These are phyloP conservation scores for Anneissia japonica DNA, from an alignment of 35 echinoderm and acorn worm genomes.

Conservation along the genomic window DNA sequence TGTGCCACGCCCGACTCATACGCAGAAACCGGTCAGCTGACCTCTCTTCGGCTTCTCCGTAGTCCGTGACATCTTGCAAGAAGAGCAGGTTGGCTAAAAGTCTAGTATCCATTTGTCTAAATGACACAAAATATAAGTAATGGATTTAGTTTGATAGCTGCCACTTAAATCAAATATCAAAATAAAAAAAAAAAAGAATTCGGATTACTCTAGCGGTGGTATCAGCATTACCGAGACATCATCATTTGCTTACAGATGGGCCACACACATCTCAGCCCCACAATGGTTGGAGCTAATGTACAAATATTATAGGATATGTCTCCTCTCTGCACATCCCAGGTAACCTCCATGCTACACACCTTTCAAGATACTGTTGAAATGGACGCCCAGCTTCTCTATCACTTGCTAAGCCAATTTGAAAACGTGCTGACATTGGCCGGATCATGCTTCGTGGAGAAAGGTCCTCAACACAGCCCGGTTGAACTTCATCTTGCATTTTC, in stretches of 20 bases:
- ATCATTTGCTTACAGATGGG: no score
- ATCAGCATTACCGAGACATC: no score
- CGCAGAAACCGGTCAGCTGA: conserved; percentile 75
- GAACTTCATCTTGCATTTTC: conserved; percentile 51
- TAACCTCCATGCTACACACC: no score
- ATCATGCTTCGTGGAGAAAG: conserved; percentile 35
- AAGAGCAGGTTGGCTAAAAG: conserved; percentile 81
- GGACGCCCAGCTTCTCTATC: conserved; percentile 82
- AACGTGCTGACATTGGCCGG: conserved; percentile 69
- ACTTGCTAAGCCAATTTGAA: conserved; percentile 62
- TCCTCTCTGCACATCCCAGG: no score
- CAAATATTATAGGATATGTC: no score
- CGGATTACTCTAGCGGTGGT: no score
- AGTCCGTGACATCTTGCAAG: conserved; percentile 92
- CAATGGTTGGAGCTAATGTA: no score
- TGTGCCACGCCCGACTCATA: conserved; percentile 90
- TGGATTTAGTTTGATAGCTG: no score
- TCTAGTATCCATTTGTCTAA: conserved; percentile 48
- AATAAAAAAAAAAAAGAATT: conserved; percentile 16
- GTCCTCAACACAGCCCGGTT: conserved; percentile 50
- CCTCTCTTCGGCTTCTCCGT: conserved; percentile 70
- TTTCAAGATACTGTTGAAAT: conserved; percentile 90
- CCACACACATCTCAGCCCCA: no score
- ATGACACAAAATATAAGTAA: no score
- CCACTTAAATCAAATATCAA: no score